A percentile compares a stretch with the other conserved stretches of the same genome.
Conservation (phyloP, 2,113 vertebrate species). For the Tachycineta bicolor region DNA sequence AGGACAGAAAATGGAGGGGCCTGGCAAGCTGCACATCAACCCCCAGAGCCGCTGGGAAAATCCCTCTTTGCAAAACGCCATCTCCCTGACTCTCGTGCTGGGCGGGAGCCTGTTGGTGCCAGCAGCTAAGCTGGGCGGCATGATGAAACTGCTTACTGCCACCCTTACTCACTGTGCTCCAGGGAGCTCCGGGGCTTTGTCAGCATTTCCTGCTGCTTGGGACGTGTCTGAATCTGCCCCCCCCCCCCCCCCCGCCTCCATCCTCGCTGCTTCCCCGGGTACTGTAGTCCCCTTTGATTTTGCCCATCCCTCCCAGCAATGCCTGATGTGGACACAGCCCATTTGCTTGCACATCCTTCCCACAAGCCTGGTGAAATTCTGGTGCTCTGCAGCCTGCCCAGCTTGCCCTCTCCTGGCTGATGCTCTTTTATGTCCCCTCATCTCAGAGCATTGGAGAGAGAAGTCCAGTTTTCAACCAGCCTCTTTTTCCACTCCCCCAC, state of each 20-base stretch:
- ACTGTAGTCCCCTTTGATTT: neutral
- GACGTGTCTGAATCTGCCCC: neutral
- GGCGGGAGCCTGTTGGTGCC: neutral
- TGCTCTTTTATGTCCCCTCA: neutral
- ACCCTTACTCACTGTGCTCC: slow-evolving; percentile 22
- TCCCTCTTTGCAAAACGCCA: neutral
- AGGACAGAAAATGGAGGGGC: neutral
- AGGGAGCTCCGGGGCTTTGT: slow-evolving; percentile 3
- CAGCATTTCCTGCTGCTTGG: neutral
- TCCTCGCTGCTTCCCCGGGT: neutral
- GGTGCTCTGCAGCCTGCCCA: neutral
- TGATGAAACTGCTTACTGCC: slow-evolving; percentile 32
- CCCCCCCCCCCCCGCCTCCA: neutral
- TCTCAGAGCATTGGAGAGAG: neutral
- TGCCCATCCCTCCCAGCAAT: neutral
- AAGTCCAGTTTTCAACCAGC: neutral
- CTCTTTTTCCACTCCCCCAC: neutral
- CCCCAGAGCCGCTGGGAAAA: neutral
- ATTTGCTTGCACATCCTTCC: neutral
- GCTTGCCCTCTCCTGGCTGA: neutral
- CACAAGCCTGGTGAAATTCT: neutral
- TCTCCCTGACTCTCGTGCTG: neutral
- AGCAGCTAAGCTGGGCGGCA: neutral
- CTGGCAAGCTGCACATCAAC: neutral
- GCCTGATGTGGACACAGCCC: neutral